Evolutionary conservation across 1,140 invertebrate species (phyloP).

Genomic region (Macrosteles quadrilineatus): DNA sequence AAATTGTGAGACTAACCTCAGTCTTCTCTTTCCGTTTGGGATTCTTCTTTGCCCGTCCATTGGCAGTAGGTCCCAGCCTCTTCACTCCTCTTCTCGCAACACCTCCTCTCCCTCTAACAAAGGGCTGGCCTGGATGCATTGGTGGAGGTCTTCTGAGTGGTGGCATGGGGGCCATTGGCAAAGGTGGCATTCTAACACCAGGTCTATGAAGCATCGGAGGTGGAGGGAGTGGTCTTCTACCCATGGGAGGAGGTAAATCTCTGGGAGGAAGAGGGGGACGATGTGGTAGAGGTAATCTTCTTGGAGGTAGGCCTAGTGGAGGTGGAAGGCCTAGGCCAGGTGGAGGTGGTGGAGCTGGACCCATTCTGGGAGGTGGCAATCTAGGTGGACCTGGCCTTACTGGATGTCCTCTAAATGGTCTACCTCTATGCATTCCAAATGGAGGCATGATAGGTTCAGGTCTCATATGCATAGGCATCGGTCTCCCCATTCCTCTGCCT

Average conservation of each 20-base stretch:
- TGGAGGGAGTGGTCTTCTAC: neutral
- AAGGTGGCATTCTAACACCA: neutral
- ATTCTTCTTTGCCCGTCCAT: neutral
- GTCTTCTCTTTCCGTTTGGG: neutral
- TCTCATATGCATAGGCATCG: neutral
- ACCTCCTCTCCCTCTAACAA: constrained; percentile 3
- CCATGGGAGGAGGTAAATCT: constrained; percentile 11
- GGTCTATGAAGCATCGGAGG: neutral
- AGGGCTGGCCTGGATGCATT: neutral
- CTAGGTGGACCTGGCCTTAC: neutral
- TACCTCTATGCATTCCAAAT: neutral
- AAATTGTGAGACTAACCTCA: neutral
- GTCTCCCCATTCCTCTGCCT: constrained; percentile 5
- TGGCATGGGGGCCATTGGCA: neutral
- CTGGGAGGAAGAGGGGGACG: constrained; percentile 15
- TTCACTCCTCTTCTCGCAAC: neutral
- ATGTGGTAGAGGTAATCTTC: too few relatives aligned
- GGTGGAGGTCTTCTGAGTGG: constrained; percentile 26
- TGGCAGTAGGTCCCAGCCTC: neutral
- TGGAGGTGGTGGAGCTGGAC: constrained; percentile 1
- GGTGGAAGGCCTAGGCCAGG: neutral
- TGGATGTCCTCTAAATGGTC: constrained; percentile 4
- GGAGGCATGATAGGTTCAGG: neutral
- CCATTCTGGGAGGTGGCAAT: neutral
- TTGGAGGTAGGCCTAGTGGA: too few relatives aligned